phyloP scores from a whole-genome alignment of 2,888 invertebrate genomes.

The Camptogramma bilineatum region DNA sequence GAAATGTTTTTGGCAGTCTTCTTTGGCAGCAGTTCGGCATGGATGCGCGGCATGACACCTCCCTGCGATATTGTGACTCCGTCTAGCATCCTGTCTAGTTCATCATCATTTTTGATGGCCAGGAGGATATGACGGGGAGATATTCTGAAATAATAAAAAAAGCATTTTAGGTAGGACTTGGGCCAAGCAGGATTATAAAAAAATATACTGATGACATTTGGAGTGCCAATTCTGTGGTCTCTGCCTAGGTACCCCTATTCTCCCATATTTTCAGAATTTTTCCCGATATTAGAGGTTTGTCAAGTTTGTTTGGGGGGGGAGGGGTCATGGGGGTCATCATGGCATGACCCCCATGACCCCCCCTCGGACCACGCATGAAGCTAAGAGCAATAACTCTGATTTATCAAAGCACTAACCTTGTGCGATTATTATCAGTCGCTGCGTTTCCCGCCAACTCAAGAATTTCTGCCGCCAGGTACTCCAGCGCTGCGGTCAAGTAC shows the following conservation, averaged over 20 bases:
- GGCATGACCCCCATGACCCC: too few species aligned
- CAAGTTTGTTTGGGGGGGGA: too few species aligned
- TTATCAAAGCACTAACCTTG: slow-evolving; percentile 61
- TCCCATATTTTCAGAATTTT: not conserved
- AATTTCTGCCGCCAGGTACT: slow-evolving; percentile 89
- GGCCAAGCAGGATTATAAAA: too few species aligned
- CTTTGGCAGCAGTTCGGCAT: slow-evolving; percentile 90
- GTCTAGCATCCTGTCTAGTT: slow-evolving; percentile 90
- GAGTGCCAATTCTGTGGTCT: too few species aligned
- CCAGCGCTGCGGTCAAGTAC: slow-evolving; percentile 86
- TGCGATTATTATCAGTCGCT: slow-evolving; percentile 89
- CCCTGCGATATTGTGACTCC: slow-evolving; percentile 94
- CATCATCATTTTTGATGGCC: slow-evolving; percentile 93
- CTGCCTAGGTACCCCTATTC: too few species aligned
- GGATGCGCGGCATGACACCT: slow-evolving; percentile 93
- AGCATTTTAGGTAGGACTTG: not conserved
- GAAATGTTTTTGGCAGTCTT: slow-evolving; percentile 73
- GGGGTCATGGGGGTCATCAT: too few species aligned
- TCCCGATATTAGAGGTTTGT: too few species aligned
- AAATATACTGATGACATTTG: too few species aligned
- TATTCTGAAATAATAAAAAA: slow-evolving; percentile 74
- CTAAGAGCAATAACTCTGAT: too few species aligned
- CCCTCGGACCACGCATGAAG: too few species aligned
- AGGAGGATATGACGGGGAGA: slow-evolving; percentile 92
- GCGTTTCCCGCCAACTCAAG: slow-evolving; percentile 88